Percentiles rank a stretch among this genome's conserved stretches.
These are phyloP conservation scores for Metalampra italica DNA, from an alignment of 2,888 invertebrate genomes.

Conservation along the genomic window DNA sequence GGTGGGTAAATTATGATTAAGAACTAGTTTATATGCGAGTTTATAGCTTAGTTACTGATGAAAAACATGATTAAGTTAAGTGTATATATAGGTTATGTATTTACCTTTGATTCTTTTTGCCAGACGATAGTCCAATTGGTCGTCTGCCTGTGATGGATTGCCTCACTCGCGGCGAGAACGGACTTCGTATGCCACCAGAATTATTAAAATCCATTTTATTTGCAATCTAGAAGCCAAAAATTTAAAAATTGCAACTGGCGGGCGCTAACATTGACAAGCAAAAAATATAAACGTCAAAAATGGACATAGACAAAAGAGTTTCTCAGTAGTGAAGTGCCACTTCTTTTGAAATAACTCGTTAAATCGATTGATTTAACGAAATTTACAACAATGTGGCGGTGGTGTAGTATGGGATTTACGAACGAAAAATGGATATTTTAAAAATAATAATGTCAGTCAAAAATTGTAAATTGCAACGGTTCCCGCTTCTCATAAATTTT, in stretches of 20 bases:
- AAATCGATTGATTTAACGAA: neutral
- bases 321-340: neutral
- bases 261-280: constrained; percentile 21
- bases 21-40: neutral
- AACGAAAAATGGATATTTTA: neutral
- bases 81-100: constrained; percentile 20
- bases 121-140: constrained; percentile 46
- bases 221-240: neutral
- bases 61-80: neutral
- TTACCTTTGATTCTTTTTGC: constrained; percentile 59
- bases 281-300: constrained; percentile 8
- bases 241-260: constrained; percentile 18
- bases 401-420: neutral
- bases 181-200: constrained; percentile 61
- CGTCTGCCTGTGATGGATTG: constrained; percentile 60
- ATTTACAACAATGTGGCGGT: neutral
- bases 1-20: too few relatives aligned
- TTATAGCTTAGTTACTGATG: neutral
- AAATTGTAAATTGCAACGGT: constrained; percentile 30
- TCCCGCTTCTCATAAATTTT: constrained; percentile 19
- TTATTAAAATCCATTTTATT: constrained; percentile 56
- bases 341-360: neutral
- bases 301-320: neutral
- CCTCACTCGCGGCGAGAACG: constrained; percentile 64
- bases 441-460: constrained; percentile 9